Evolutionary conservation across 2,888 invertebrate species (phyloP).

Genomic region (Hirudinaria manillensis): DNA sequence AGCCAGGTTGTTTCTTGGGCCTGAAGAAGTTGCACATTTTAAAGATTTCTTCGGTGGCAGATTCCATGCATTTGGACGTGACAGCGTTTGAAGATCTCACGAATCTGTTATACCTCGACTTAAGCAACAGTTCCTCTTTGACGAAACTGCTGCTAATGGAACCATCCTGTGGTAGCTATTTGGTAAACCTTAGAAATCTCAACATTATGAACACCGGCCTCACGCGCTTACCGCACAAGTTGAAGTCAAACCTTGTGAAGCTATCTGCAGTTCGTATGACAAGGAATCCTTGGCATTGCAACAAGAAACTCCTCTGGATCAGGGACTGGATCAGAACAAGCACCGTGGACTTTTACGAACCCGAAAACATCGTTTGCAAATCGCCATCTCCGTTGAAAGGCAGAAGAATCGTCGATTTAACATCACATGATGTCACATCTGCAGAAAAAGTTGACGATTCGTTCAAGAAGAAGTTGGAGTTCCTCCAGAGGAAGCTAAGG

Average conservation of each 20-base stretch:
- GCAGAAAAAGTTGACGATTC: background rate
- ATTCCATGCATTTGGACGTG: constrained; percentile 26
- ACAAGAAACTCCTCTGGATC: constrained; percentile 51
- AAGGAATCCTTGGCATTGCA: constrained; percentile 69
- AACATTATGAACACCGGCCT: constrained; percentile 65
- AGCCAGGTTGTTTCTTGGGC: constrained; percentile 36
- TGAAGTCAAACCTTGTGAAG: constrained; percentile 67
- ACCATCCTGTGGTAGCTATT: constrained; percentile 20
- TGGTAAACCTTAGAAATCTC: constrained; percentile 56
- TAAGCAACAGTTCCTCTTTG: constrained; percentile 40
- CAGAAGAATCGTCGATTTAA: constrained; percentile 42
- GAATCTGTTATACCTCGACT: constrained; percentile 41
- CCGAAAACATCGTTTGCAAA: constrained; percentile 54
- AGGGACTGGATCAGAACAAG: constrained; percentile 61
- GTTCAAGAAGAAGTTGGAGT: no score
- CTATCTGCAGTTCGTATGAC: constrained; percentile 64
- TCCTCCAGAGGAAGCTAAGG: no score
- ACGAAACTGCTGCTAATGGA: constrained; percentile 31
- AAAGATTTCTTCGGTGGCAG: constrained; percentile 37
- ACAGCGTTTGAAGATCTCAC: constrained; percentile 36
- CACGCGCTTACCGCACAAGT: constrained; percentile 64
- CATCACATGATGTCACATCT: constrained; percentile 31
- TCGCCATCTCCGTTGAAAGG: constrained; percentile 46
- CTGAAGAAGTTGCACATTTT: constrained; percentile 39
- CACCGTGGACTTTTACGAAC: constrained; percentile 53